A percentile compares a stretch with the other conserved stretches of the same genome.
Conservation (phyloP, 2,797 vertebrate species). For the Syndactyla subalaris region DNA sequence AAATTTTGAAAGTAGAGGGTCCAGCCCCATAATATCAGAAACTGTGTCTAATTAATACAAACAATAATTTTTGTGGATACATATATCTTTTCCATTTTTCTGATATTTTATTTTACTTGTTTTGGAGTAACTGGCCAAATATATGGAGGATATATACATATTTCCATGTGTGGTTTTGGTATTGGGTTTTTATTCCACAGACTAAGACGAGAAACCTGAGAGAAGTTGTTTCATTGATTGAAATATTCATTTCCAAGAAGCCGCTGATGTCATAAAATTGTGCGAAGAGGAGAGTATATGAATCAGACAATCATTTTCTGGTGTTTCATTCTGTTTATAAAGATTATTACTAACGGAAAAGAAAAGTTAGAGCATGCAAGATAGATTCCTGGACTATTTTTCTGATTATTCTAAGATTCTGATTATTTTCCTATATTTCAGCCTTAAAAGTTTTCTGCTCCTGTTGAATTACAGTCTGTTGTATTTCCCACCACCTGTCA, state of each 20-base stretch:
- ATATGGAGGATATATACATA: neutral
- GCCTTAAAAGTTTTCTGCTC: neutral
- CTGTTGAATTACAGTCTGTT: neutral
- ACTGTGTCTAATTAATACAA: neutral
- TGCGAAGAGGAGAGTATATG: neutral
- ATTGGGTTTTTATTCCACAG: neutral
- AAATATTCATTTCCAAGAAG: neutral
- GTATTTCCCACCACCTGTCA: constrained; percentile 5
- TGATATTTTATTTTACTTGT: neutral
- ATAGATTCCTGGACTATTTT: neutral
- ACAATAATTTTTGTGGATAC: neutral
- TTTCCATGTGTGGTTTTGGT: neutral
- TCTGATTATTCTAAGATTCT: neutral
- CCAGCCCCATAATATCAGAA: neutral
- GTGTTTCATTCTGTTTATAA: neutral
- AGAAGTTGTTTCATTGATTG: neutral
- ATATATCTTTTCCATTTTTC: neutral
- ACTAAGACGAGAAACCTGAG: neutral
- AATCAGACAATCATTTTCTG: neutral
- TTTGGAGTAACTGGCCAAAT: neutral
- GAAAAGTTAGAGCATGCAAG: neutral
- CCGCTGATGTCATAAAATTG: neutral
- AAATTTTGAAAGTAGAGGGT: neutral
- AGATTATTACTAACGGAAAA: neutral
- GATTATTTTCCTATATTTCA: constrained; percentile 12